Percentiles rank a stretch among this genome's conserved stretches.
phyloP scores from a whole-genome alignment of 2,888 invertebrate genomes.

The Xiphydria camelus region DNA sequence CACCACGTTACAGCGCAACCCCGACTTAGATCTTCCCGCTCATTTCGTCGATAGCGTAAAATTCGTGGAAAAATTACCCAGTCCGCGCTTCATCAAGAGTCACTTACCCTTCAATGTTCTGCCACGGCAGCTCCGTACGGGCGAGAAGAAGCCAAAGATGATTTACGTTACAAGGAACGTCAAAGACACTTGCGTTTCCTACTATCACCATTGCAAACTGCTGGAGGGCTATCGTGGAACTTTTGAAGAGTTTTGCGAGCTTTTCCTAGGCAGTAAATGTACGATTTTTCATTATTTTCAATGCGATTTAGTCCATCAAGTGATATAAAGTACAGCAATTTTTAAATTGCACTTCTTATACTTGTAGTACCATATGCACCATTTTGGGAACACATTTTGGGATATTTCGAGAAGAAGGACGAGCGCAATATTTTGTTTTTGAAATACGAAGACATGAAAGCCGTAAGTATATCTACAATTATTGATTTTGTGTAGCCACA shows the following conservation, averaged over 20 bases:
- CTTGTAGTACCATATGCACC: constrained; percentile 36
- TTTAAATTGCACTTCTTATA: constrained; percentile 3
- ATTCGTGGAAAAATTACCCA: constrained; percentile 54
- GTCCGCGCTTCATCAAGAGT: constrained; percentile 67
- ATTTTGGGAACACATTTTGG: constrained; percentile 42
- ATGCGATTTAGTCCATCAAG: background rate
- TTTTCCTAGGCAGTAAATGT: constrained; percentile 66
- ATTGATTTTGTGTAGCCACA: background rate
- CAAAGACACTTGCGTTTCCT: constrained; percentile 73
- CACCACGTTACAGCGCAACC: constrained; percentile 39
- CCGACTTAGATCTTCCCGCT: constrained; percentile 36
- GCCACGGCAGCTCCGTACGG: constrained; percentile 59
- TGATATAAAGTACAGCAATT: background rate
- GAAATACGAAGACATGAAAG: constrained; percentile 47
- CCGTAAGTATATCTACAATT: constrained; percentile 27
- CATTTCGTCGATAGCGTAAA: constrained; percentile 38
- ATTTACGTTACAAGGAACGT: constrained; percentile 75
- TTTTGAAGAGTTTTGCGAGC: constrained; percentile 64
- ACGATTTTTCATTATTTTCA: constrained; percentile 10
- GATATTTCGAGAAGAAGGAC: constrained; percentile 35
- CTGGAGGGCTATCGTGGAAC: constrained; percentile 62
- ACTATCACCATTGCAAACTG: constrained; percentile 69
- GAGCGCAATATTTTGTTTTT: constrained; percentile 38
- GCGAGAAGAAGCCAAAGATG: constrained; percentile 60
- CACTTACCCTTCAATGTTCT: constrained; percentile 67